Evolutionary conservation across 2,888 invertebrate genomes (phyloP).

Genomic region (Cerceris ruficornis): DNA sequence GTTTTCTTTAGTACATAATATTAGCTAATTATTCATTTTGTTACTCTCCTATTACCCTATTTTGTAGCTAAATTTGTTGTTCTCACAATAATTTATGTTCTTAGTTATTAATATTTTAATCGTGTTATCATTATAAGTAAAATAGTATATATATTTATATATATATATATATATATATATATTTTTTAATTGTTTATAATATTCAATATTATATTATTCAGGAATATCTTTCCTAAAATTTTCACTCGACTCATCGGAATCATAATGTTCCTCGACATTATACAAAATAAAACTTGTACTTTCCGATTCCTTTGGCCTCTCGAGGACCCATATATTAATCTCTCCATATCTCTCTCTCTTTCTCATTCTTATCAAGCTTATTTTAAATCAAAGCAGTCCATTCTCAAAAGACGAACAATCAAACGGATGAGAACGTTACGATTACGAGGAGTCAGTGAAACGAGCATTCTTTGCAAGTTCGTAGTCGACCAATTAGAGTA

Average conservation of each 20-base stretch:
- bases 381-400: conserved; percentile 26
- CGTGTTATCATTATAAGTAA: conserved; percentile 75
- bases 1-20: conserved; percentile 74
- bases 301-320: not conserved
- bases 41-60: conserved; percentile 81
- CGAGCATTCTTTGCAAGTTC: conserved; percentile 69
- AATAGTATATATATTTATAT: conserved; percentile 72
- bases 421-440: conserved; percentile 38
- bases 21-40: conserved; percentile 79
- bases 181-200: conserved; percentile 72
- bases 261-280: conserved; percentile 55
- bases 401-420: conserved; percentile 17
- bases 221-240: conserved; percentile 68
- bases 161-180: conserved; percentile 24
- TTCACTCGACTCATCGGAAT: conserved; percentile 64
- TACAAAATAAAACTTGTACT: conserved; percentile 13
- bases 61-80: conserved; percentile 76
- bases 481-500: conserved; percentile 22
- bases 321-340: conserved; percentile 36
- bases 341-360: conserved; percentile 56
- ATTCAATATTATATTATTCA: conserved; percentile 69
- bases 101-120: conserved; percentile 75
- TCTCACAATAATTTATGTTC: conserved; percentile 78
- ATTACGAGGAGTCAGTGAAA: conserved; percentile 63
- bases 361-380: conserved; percentile 47